These are phyloP conservation scores for Caranx ignobilis DNA, from an alignment of 2,113 vertebrate species.

Conservation along the genomic window DNA sequence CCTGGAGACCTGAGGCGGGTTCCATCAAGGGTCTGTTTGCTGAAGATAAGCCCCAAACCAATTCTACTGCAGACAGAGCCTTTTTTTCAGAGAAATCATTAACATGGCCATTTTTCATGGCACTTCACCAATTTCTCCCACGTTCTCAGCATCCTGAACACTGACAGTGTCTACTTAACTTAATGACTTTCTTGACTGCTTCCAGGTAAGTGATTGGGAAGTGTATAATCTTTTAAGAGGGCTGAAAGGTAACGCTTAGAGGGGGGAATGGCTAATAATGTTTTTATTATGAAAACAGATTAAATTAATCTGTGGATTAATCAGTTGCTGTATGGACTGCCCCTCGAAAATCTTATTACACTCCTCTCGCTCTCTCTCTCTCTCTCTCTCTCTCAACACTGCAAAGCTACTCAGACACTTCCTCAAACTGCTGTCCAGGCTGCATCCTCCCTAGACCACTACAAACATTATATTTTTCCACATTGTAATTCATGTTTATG, in stretches of 20 bases:
- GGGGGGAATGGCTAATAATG: constrained; percentile 39
- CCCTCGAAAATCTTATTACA: constrained; percentile 38
- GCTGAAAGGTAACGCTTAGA: constrained; percentile 64
- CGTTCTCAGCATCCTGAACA: constrained; percentile 40
- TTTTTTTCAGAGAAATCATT: constrained; percentile 74
- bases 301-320: constrained; percentile 70
- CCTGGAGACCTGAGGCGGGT: constrained; percentile 51
- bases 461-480: neutral
- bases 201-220: constrained; percentile 73
- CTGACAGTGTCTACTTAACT: constrained; percentile 69
- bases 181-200: constrained; percentile 73
- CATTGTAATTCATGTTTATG: neutral
- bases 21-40: constrained; percentile 65
- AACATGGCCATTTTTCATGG: constrained; percentile 73
- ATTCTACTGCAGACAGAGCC: constrained; percentile 48
- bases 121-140: constrained; percentile 63
- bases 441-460: neutral
- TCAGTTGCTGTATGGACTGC: constrained; percentile 51
- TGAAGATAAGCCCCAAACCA: constrained; percentile 71
- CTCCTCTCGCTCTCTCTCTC: constrained; percentile 13
- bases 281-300: constrained; percentile 68
- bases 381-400: neutral
- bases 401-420: neutral
- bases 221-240: constrained; percentile 66
- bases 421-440: constrained; percentile 3